Conservation (phyloP, 64 coral and sea anemone genomes). For the Montipora foliosa region DNA sequence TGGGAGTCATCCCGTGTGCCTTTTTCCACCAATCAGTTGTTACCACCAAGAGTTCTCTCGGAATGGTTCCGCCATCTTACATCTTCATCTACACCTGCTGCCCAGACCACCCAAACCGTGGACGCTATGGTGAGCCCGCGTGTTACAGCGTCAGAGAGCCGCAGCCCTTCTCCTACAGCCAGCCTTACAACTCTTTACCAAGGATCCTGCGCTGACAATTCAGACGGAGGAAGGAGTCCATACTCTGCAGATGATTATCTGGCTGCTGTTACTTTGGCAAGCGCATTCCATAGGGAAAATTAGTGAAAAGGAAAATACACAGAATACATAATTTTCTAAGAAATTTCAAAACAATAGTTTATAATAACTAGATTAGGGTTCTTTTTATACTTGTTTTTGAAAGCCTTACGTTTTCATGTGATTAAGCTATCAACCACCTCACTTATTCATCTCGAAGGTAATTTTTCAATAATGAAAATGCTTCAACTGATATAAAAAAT, state of each 20-base stretch:
- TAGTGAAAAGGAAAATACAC: neutral
- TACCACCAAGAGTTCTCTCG: neutral
- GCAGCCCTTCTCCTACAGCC: neutral
- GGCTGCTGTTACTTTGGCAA: constrained; percentile 43
- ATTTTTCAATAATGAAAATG: no score
- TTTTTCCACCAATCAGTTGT: neutral
- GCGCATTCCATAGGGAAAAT: constrained; percentile 52
- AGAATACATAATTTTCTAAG: no score
- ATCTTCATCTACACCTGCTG: neutral
- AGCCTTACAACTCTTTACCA: neutral
- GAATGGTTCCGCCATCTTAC: neutral
- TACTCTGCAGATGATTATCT: constrained; percentile 59
- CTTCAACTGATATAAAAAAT: no score
- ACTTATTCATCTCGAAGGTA: no score
- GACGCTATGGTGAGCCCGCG: neutral
- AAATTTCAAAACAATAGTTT: no score
- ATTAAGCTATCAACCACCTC: no score
- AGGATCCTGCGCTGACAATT: neutral
- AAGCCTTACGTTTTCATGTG: no score
- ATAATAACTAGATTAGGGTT: no score
- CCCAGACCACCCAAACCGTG: neutral
- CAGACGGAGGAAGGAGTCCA: constrained; percentile 18
- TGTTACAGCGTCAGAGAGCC: neutral
- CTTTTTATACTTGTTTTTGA: no score
- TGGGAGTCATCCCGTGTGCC: neutral